Base-by-base conservation (phyloP, 2,113 vertebrate genomes). In the Rhinopomastus cyanomelas region DNA sequence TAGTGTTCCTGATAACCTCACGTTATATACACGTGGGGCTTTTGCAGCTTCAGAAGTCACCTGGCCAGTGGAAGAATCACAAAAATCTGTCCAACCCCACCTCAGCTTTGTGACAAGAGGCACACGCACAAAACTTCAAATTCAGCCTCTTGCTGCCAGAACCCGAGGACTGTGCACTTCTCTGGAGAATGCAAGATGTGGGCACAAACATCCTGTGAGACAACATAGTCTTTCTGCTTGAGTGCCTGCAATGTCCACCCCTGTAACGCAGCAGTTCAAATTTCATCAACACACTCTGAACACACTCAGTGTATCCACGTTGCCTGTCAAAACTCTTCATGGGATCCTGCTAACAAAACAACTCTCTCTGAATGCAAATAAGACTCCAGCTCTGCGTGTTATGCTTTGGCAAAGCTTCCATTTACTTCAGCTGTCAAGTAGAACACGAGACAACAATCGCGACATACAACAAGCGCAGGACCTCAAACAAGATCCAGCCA, bases 21-120 rank as follows among this genome's bases (percentile, higher is more conserved):
- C n/a, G 36, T 4, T 30, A 34, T 14, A 72, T 6, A 68, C 77
- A 89, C 78, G 55, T 4, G 22, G 37, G 16, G 21, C 4, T 67
- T 84, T 73, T 75, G 52, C 20, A 85, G 65, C 55, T 92, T 86
- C 20, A 34, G 57, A 87, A 86, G n/a, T 61, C 52, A 75, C 34
- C 46, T 36, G 62, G 51, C 62, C 53, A 66, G 71, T 5, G 5
- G 36, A 73, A 80, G 20, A 77, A 68, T 30, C 34, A 37, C 68
- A 89, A 83, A 81, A 73, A 59, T 60, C 55, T 59, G 32, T 73
- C 81, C 26, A 25, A 67, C 11, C 17, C 5, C 49, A 59, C 62
- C 62, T 20, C 60, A 84, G 53, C 32, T 59, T 89, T 72, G 39
- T 59, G 49, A 81, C 37, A 87, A n/a, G 51, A 82, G 21, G 17